These are phyloP conservation scores for Lampris megalopsis DNA, from an alignment of 2,113 vertebrate genomes.

Conservation along the genomic window DNA sequence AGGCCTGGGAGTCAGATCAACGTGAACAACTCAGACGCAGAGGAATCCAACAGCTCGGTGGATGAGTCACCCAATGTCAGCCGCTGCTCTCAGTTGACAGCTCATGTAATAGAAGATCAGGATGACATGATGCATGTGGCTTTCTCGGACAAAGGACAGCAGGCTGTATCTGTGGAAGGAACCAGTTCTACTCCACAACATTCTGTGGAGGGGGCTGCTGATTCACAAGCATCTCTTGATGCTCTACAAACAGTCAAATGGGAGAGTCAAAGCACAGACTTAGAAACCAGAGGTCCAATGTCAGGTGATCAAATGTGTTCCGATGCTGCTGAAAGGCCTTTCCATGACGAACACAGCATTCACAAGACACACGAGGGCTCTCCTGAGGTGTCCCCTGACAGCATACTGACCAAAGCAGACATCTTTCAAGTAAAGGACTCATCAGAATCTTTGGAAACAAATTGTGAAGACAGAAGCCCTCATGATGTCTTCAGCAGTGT, in stretches of 20 bases:
- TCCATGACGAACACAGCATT: not conserved
- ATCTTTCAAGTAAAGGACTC: constrained; percentile 48
- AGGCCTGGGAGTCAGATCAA: constrained; percentile 27
- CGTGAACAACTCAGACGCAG: constrained; percentile 33
- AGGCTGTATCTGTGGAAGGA: not conserved
- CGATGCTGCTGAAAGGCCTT: constrained; percentile 3
- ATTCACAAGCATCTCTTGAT: constrained; percentile 4
- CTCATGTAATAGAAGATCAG: constrained; percentile 10
- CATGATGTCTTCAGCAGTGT: constrained; percentile 49
- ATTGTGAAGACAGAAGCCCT: constrained; percentile 48
- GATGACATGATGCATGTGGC: constrained; percentile 11
- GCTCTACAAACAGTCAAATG: constrained; percentile 48
- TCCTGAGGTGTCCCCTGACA: constrained; percentile 31
- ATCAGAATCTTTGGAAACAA: constrained; percentile 38
- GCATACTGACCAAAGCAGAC: not conserved
- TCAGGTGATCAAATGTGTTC: constrained; percentile 1
- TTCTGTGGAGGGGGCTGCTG: constrained; percentile 9
- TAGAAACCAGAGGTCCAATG: constrained; percentile 13
- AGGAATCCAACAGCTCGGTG: constrained; percentile 52
- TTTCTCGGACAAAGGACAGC: not conserved
- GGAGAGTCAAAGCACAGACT: constrained; percentile 37
- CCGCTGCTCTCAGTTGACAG: constrained; percentile 42
- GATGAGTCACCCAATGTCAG: constrained; percentile 65
- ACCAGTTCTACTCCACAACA: constrained; percentile 28
- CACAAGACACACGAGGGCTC: constrained; percentile 17